A percentile compares a stretch with the other conserved stretches of the same genome.
Conservation (phyloP, 2,888 invertebrate genomes). For the Phyto melanocephala region DNA sequence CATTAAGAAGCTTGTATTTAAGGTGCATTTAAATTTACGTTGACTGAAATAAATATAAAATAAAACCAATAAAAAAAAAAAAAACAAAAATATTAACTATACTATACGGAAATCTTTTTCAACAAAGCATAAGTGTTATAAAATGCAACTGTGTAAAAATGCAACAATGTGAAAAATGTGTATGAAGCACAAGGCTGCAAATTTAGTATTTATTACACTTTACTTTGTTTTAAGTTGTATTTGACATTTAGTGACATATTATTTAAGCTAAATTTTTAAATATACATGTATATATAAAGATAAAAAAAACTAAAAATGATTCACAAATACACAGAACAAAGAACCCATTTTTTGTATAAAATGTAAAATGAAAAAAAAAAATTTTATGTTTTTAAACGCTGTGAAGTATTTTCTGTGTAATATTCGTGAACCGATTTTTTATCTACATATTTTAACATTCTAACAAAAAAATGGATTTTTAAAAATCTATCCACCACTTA, state of each 20-base stretch:
- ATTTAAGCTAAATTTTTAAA: not conserved
- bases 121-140: not conserved
- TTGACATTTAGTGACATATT: not conserved
- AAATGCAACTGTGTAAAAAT: not conserved
- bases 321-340: constrained; percentile 62
- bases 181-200: constrained; percentile 24
- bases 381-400: constrained; percentile 47
- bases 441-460: constrained; percentile 14
- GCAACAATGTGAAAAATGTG: not conserved
- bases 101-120: constrained; percentile 7
- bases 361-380: constrained; percentile 24
- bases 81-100: constrained; percentile 4
- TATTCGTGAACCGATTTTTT: constrained; percentile 59
- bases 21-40: constrained; percentile 12
- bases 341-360: constrained; percentile 56
- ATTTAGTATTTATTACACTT: not conserved
- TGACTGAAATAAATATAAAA: not conserved
- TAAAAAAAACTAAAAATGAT: constrained; percentile 41
- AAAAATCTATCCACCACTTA: not conserved
- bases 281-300: not conserved
- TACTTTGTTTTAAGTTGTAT: not conserved
- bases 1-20: not conserved
- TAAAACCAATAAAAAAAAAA: too few relatives aligned
- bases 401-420: constrained; percentile 39
- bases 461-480: not conserved